Evolutionary conservation across 2,113 vertebrate species (phyloP).

Genomic region (Hippocampus guttulatus): DNA sequence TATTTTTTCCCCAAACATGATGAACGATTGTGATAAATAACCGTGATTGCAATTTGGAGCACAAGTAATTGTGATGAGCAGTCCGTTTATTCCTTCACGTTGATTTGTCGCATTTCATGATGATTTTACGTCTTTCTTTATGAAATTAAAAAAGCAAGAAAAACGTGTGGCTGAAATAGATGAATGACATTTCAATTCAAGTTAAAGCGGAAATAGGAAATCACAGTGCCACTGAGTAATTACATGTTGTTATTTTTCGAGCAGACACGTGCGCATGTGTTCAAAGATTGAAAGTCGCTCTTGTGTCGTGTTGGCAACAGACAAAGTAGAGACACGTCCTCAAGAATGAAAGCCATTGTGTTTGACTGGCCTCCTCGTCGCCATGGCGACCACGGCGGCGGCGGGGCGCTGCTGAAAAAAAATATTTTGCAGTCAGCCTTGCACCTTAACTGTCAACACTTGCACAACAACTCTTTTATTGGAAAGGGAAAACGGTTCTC

Average conservation of each 20-base stretch:
- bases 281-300: conserved; percentile 1
- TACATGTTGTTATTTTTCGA: not conserved
- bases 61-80: no score
- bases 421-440: conserved; percentile 1
- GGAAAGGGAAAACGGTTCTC: not conserved
- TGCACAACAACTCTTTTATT: not conserved
- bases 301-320: conserved; percentile 16
- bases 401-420: not conserved
- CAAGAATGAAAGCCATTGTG: conserved; percentile 18
- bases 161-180: no score
- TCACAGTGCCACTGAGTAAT: no score
- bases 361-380: conserved; percentile 11
- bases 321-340: conserved; percentile 13
- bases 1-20: no score
- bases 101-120: no score
- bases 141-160: no score
- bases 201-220: no score
- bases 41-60: no score
- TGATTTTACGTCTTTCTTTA: no score
- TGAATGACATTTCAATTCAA: no score
- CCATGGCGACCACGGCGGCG: conserved; percentile 53
- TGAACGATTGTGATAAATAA: no score
- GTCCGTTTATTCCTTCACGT: no score
- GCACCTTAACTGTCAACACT: not conserved
- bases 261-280: not conserved